A percentile compares a stretch with the other conserved stretches of the same genome.
These are phyloP conservation scores for Bembecia ichneumoniformis DNA, from an alignment of 2,888 invertebrate species.

Conservation along the genomic window DNA sequence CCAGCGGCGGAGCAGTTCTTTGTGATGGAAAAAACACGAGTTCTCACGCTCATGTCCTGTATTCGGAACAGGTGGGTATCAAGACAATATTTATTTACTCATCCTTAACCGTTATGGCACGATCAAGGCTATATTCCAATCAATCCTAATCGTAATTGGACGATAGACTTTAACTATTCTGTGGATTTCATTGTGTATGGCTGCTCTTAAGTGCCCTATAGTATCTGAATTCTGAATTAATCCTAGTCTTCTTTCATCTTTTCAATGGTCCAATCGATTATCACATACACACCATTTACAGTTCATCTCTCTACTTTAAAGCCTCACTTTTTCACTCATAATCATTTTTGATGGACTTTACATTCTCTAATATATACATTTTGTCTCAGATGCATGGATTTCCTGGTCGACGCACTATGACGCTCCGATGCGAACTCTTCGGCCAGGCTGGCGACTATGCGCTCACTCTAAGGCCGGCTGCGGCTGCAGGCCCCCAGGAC, in stretches of 20 bases:
- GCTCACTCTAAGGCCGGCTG: conserved; percentile 78
- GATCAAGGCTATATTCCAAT: not conserved
- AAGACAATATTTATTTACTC: not conserved
- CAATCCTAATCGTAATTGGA: too few species aligned
- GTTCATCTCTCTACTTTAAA: too few species aligned
- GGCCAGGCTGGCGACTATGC: conserved; percentile 88
- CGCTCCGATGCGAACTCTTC: conserved; percentile 83
- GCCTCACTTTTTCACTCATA: too few species aligned
- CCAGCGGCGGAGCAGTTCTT: conserved; percentile 74
- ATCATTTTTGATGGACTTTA: too few species aligned
- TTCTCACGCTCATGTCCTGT: conserved; percentile 75
- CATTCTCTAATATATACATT: not conserved
- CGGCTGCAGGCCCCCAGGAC: conserved; percentile 74
- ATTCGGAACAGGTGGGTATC: conserved; percentile 78
- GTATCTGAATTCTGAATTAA: too few species aligned
- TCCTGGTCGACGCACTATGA: conserved; percentile 78
- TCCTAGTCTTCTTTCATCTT: too few species aligned
- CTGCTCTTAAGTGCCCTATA: too few species aligned
- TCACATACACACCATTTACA: too few species aligned
- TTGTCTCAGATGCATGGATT: conserved; percentile 65
- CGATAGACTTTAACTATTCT: too few species aligned
- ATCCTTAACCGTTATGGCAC: not conserved
- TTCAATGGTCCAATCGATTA: too few species aligned
- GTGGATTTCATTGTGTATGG: too few species aligned
- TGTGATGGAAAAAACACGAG: conserved; percentile 76